Evolutionary conservation across 2,113 vertebrate species (phyloP).

Genomic region (Muntiacus reevesi): DNA sequence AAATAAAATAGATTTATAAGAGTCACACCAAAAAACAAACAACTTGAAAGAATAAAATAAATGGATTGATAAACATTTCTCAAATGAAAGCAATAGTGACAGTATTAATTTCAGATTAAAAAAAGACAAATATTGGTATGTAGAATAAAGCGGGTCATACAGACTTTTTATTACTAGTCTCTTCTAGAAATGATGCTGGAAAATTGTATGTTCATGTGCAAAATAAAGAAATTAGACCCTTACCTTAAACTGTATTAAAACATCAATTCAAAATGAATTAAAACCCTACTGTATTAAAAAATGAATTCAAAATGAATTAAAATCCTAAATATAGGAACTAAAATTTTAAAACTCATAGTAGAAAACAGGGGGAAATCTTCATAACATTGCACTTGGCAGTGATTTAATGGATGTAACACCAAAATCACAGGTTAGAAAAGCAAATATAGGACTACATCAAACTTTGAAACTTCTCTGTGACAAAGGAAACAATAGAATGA

Average conservation of each 20-base stretch:
- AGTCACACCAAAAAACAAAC: slow-evolving; percentile 5
- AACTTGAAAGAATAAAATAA: background rate
- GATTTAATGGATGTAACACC: background rate
- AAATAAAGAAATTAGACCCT: background rate
- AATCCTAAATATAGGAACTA: background rate
- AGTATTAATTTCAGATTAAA: background rate
- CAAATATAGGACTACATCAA: background rate
- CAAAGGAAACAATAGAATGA: background rate
- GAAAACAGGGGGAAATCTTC: background rate
- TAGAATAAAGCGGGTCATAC: background rate
- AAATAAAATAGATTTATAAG: slow-evolving; percentile 14
- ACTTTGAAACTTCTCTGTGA: background rate
- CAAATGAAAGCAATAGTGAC: background rate
- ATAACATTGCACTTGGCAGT: background rate
- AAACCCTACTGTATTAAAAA: background rate
- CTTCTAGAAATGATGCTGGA: background rate
- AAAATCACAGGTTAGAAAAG: background rate
- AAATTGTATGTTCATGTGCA: background rate
- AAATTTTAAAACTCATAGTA: background rate
- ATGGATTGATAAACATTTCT: background rate
- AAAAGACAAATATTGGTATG: background rate
- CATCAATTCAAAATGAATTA: background rate
- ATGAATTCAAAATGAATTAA: background rate
- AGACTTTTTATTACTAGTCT: background rate
- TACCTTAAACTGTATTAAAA: background rate